phyloP scores from a whole-genome alignment of 2,113 vertebrate species.

The Crotalus tigris region DNA sequence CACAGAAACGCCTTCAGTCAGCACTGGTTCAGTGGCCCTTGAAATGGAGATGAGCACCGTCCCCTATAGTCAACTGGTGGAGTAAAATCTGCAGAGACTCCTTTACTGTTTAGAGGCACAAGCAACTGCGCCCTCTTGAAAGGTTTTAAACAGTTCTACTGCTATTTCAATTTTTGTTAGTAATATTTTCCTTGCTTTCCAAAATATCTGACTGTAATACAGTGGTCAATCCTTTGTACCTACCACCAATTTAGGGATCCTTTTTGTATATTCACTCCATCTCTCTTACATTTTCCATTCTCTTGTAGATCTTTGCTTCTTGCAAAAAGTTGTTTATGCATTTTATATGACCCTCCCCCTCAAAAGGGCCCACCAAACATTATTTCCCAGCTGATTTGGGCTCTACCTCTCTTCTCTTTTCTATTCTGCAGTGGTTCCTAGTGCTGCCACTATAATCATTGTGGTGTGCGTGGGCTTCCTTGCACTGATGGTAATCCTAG shows the following conservation, averaged over 20 bases:
- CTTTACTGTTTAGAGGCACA: background rate
- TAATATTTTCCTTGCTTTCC: background rate
- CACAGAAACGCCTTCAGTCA: background rate
- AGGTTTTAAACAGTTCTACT: background rate
- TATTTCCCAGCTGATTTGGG: background rate
- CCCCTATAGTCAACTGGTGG: background rate
- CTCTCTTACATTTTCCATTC: background rate
- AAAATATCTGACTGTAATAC: background rate
- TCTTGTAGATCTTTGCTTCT: background rate
- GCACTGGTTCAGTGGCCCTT: background rate
- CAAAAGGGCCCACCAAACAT: background rate
- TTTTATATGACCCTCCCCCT: background rate
- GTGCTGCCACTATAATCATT: constrained; percentile 94
- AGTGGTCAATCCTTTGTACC: background rate
- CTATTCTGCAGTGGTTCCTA: constrained; percentile 82
- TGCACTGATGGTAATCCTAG: constrained; percentile 95
- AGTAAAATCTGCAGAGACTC: background rate
- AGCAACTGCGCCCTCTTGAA: background rate
- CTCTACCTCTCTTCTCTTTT: background rate
- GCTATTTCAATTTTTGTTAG: background rate
- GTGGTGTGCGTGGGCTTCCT: constrained; percentile 97
- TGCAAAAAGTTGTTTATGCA: too few species aligned
- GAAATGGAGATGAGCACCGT: background rate
- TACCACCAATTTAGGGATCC: background rate
- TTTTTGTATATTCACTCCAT: background rate